phyloP scores from a whole-genome alignment of 2,113 vertebrate genomes.

The Motacilla alba region DNA sequence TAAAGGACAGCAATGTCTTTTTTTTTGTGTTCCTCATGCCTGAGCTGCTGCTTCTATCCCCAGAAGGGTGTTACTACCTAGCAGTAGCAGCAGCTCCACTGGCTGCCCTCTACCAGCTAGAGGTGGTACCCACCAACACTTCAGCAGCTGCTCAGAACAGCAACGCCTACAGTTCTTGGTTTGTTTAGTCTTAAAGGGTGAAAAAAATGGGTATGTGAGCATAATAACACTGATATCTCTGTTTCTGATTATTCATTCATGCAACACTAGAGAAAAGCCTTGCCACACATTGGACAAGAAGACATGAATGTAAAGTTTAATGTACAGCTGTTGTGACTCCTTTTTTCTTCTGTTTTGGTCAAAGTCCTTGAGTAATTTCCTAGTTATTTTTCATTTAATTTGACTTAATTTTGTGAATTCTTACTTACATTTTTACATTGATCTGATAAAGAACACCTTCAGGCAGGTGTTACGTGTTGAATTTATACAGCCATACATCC shows the following conservation, averaged over 20 bases:
- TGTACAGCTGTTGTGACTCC: not conserved
- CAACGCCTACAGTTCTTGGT: not conserved
- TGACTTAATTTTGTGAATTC: not conserved
- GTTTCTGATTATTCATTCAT: not conserved
- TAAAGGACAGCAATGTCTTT: not conserved
- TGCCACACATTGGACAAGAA: not conserved
- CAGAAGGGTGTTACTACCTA: not conserved
- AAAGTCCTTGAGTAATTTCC: not conserved
- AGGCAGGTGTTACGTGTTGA: not conserved
- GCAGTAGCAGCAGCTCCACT: not conserved
- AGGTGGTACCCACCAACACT: not conserved
- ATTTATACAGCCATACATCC: not conserved
- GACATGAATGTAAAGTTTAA: not conserved
- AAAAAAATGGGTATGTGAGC: not conserved
- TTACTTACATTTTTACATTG: not conserved
- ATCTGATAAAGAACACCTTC: not conserved
- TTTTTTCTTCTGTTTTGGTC: not conserved
- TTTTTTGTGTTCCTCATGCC: not conserved
- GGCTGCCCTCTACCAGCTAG: not conserved
- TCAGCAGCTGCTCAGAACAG: not conserved
- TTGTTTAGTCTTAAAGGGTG: not conserved
- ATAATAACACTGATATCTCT: rapidly evolving
- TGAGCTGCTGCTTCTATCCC: not conserved
- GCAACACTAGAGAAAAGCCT: not conserved
- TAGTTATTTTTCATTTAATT: not conserved